Evolutionary conservation across 1,140 invertebrate species (phyloP), one percentile per base, ranked within the genome.

Genomic region (Caenorhabditis elegans): DNA sequence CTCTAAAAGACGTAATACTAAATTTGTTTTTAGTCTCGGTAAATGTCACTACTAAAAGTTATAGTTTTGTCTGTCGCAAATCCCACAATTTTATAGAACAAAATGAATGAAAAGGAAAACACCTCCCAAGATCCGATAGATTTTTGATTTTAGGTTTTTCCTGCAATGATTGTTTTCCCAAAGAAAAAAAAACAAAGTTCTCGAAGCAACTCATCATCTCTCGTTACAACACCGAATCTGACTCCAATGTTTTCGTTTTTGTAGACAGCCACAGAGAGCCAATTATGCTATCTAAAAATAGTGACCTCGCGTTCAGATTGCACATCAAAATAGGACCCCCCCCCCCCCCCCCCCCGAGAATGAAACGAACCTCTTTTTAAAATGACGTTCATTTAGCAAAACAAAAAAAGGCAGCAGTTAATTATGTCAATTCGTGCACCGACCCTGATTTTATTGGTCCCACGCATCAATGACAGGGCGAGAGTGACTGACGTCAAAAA

Each of bases 391-490:
- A 31, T 60, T 60, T 60, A 34, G 26, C 15, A 60, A 60, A 60
- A 60, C 53, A 60, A 15, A n/a, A n/a, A n/a, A n/a, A n/a, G n/a
- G n/a, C n/a, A n/a, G n/a, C n/a, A n/a, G n/a, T n/a, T 70, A 70
- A 70, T 70, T 39, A n/a, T 39, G 26, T 60, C 53, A 60, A 60
- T 60, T 60, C 53, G 2, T 34, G 10, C 24, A 60, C 31, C n/a
- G 13, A 60, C 3, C 17, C 55, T 36, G 55, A 17, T 31, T 60
- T 60, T 60, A 34, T 60, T 31, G 34, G 60, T 70, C 60, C 60
- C 60, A 70, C 60, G 60, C 34, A 70, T 70, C 60, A 39, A 70
- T 70, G 60, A 70, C 60, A 60, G 31, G 60, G 10, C 60, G 10
- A 34, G 34, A 39, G 60, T 19, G 24, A 24, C 19, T 70, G 60